Percentiles rank a stretch among this genome's conserved stretches.
Evolutionary conservation across 2,113 vertebrate species (phyloP).

Genomic region (Ptyas mucosa): DNA sequence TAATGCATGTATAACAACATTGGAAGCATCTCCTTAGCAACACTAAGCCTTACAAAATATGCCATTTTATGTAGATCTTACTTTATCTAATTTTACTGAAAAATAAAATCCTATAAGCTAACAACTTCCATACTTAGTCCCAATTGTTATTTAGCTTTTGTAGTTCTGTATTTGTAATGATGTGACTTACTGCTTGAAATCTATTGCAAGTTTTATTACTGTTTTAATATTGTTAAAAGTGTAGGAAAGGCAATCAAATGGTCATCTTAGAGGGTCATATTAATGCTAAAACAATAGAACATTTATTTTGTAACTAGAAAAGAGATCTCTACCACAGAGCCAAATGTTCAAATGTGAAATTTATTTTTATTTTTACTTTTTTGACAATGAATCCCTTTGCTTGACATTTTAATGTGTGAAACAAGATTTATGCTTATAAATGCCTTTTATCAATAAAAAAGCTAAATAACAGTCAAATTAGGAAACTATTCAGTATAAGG

Average conservation of each 20-base stretch:
- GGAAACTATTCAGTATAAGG: neutral
- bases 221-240: conserved; percentile 20
- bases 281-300: conserved; percentile 40
- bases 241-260: conserved; percentile 33
- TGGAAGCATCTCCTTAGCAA: conserved; percentile 51
- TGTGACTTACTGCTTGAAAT: conserved; percentile 23
- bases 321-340: neutral
- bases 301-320: conserved; percentile 22
- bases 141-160: conserved; percentile 18
- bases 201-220: conserved; percentile 1
- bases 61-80: neutral
- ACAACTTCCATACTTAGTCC: conserved; percentile 6
- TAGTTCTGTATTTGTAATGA: conserved; percentile 43
- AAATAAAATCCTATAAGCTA: neutral
- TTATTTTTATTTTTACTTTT: neutral
- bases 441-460: neutral
- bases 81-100: neutral
- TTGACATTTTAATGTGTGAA: conserved; percentile 5
- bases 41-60: neutral
- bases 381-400: neutral
- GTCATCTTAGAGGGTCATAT: conserved; percentile 29
- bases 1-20: conserved; percentile 28
- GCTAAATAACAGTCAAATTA: neutral
- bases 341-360: conserved; percentile 19
- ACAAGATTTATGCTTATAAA: conserved; percentile 8